Evolutionary conservation across 2,797 vertebrate species (phyloP).

Genomic region (Lophotriccus pileatus): DNA sequence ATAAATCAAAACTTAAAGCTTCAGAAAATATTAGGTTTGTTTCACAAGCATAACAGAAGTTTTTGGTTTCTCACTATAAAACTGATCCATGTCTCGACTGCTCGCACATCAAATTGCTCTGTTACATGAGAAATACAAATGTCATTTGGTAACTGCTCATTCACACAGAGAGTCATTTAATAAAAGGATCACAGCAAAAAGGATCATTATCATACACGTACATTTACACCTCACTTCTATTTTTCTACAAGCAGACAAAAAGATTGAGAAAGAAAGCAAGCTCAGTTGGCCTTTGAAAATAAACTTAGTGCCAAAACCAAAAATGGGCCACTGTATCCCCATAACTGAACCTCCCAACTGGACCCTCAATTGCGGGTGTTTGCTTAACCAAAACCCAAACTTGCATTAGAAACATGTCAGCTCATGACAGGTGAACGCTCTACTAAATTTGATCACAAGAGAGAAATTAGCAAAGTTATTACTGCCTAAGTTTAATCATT

Average conservation of each 20-base stretch:
- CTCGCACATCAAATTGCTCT: not conserved
- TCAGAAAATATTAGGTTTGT: not conserved
- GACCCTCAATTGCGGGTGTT: not conserved
- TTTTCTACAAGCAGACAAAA: not conserved
- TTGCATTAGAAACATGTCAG: not conserved
- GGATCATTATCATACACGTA: not conserved
- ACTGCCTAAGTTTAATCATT: conserved; percentile 42
- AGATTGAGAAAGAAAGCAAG: not conserved
- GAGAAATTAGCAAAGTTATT: conserved; percentile 14
- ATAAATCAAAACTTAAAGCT: not conserved
- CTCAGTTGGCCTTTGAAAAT: not conserved
- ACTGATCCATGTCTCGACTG: not conserved
- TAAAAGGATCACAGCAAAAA: not conserved
- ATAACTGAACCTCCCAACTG: not conserved
- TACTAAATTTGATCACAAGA: conserved; percentile 2
- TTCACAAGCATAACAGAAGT: not conserved
- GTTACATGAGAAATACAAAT: not conserved
- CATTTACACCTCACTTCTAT: not conserved
- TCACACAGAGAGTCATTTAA: not conserved
- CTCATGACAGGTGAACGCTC: conserved; percentile 13
- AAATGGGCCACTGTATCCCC: not conserved
- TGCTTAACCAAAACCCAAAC: conserved; percentile 19
- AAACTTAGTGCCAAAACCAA: not conserved
- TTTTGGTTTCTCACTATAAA: not conserved
- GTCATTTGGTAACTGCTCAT: not conserved